Conservation (phyloP, 2,113 vertebrate species). For the Platysteira castanea region DNA sequence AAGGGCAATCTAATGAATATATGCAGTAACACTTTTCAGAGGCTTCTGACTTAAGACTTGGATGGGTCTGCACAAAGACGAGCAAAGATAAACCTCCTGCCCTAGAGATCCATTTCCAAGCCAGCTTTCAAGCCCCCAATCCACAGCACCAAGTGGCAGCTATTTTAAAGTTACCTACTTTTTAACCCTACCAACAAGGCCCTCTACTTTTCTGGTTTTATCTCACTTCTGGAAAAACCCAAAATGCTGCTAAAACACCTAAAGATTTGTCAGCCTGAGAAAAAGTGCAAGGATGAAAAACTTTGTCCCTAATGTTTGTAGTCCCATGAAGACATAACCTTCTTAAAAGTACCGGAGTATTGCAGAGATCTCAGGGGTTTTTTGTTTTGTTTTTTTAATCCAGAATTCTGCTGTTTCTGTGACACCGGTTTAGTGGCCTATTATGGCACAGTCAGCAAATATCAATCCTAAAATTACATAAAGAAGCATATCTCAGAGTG, state of each 20-base stretch:
- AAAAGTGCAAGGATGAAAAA: neutral
- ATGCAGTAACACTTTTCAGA: neutral
- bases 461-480: neutral
- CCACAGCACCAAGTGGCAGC: neutral
- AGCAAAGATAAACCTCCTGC: neutral
- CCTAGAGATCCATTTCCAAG: neutral
- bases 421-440: neutral
- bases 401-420: neutral
- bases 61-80: neutral
- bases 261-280: neutral
- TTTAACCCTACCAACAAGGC: neutral
- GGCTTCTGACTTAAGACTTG: neutral
- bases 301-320: neutral
- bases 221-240: neutral
- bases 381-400: neutral
- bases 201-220: neutral
- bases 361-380: neutral
- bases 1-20: neutral
- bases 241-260: neutral
- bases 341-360: neutral
- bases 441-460: neutral
- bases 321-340: neutral
- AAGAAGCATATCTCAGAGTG: neutral
- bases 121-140: neutral
- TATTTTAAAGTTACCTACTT: neutral